Evolutionary conservation across 1,140 invertebrate genomes (phyloP), one percentile per base, ranked within the genome.

Genomic region (Vanessa atalanta): DNA sequence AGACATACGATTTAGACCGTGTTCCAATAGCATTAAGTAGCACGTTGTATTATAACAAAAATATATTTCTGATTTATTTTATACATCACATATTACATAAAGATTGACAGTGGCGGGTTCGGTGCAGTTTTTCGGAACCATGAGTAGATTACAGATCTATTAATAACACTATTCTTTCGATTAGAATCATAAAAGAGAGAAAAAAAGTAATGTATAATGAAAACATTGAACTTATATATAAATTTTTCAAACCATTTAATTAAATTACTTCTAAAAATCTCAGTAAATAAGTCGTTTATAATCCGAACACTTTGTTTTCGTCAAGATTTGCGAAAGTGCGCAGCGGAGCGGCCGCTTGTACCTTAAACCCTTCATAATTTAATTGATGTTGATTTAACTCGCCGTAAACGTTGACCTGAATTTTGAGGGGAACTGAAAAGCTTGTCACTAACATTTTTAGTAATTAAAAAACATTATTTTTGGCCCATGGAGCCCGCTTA

Each of bases 361-460:
- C 74, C 75, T 47, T 65, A 43, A 76, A 51, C 69, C 72, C 74
- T 74, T 67, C 63, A 71, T 73, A 81, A 79, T 79, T 77, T 76
- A 81, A 79, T 77, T 79, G 75, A 81, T 75, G 77, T 77, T 70
- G 79, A 77, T 77, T 79, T 77, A 79, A 76, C 68, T 75, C 72
- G 68, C 70, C 55, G 67, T 70, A 77, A 79, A 78, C 74, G 69
- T 43, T 67, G 68, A 63, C 67, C 67, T 47, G 26, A 61, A 76
- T 76, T 67, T 67, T 15, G 20, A 47, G 31, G 60, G 50, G 47
- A 50, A 43, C 51, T 47, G 47, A 76, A 76, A 72, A 69, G 67
- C 66, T 73, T 70, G 75, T 73, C 68, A 53, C 31, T 66, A 31
- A 55, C 55, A 53, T 60, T 53, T 69, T 61, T 47, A 31, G 65